Conservation (phyloP, 1,140 invertebrate species). For the Bombyx mandarina region DNA sequence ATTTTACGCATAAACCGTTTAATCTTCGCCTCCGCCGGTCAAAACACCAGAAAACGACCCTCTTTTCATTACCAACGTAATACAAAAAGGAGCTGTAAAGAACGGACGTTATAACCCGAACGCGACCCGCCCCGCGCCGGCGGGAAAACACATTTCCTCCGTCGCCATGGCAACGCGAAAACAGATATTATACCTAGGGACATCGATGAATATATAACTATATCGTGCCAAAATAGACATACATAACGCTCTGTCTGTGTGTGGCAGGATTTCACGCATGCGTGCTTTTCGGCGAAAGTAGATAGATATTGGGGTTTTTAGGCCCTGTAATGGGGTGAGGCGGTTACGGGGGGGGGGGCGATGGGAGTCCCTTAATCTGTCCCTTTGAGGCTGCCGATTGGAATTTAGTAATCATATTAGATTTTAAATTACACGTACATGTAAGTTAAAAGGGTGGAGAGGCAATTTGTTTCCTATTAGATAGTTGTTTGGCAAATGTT, state of each 20-base stretch:
- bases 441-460: conserved; percentile 44
- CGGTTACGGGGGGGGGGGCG: conserved; percentile 14
- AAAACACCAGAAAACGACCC: no score
- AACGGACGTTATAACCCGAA: background rate
- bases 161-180: conserved; percentile 59
- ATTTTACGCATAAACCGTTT: no score
- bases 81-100: conserved; percentile 1
- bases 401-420: conserved; percentile 71
- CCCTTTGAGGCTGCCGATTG: conserved; percentile 65
- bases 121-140: conserved; percentile 1
- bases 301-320: conserved; percentile 66
- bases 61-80: conserved; percentile 1
- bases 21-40: no score
- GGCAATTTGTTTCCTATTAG: conserved; percentile 61
- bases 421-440: conserved; percentile 69
- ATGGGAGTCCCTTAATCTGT: conserved; percentile 54
- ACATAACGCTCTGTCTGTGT: conserved; percentile 50
- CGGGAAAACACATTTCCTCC: conserved; percentile 43
- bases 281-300: conserved; percentile 62
- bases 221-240: conserved; percentile 49
- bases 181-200: conserved; percentile 49
- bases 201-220: conserved; percentile 20
- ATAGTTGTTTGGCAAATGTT: background rate
- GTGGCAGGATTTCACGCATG: conserved; percentile 63
- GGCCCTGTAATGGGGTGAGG: conserved; percentile 35